A percentile compares a stretch with the other conserved stretches of the same genome.
phyloP scores from a whole-genome alignment of 2,797 vertebrate species.

The Chaunax sp. region DNA sequence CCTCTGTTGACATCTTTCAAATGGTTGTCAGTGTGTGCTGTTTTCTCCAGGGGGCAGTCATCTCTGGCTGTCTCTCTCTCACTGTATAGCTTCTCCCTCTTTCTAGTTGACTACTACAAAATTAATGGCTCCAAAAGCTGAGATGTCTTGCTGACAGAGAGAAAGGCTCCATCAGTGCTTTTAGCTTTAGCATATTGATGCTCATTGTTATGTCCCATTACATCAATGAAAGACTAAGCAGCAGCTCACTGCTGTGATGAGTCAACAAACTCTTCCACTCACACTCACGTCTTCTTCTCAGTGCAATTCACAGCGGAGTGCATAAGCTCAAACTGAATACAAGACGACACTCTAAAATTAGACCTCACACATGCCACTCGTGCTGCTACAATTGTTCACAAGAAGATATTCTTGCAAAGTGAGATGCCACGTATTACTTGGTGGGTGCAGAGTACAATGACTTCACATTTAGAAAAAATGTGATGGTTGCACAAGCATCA shows the following conservation, averaged over 20 bases:
- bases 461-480: slow-evolving; percentile 7
- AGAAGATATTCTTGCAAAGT: slow-evolving; percentile 10
- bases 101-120: slow-evolving; percentile 70
- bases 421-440: slow-evolving; percentile 6
- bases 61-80: slow-evolving; percentile 23
- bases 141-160: slow-evolving; percentile 63
- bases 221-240: slow-evolving; percentile 72
- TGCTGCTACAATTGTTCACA: slow-evolving; percentile 16
- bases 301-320: slow-evolving; percentile 60
- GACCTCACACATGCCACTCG: slow-evolving; percentile 64
- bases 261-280: slow-evolving; percentile 68
- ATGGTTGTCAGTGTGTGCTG: slow-evolving; percentile 59
- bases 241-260: slow-evolving; percentile 71
- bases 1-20: slow-evolving; percentile 71
- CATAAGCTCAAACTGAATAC: slow-evolving; percentile 58
- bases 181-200: slow-evolving; percentile 66
- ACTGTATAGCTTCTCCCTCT: slow-evolving; percentile 33
- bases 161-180: slow-evolving; percentile 65
- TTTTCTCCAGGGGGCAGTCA: slow-evolving; percentile 69
- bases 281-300: slow-evolving; percentile 58
- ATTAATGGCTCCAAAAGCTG: slow-evolving; percentile 68
- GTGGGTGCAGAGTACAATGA: not conserved
- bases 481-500: not conserved
- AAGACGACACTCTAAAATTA: slow-evolving; percentile 66
- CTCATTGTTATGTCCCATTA: slow-evolving; percentile 70